Conservation (phyloP, 92 coral and sea anemone species). For the Porites divaricata region DNA sequence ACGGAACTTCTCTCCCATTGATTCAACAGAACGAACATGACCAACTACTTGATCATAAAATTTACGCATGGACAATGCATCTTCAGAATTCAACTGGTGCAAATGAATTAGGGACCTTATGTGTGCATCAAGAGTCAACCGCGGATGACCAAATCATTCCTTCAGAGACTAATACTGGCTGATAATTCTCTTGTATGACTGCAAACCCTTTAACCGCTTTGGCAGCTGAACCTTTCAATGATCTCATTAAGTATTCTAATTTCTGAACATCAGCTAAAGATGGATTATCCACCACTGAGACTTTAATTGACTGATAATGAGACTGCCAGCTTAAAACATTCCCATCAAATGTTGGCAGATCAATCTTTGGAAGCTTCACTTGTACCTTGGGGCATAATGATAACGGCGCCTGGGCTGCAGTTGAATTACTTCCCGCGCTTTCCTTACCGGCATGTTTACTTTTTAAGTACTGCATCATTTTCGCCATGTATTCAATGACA, state of each 20-base stretch:
- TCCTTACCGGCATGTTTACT: no score
- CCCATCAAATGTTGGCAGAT: slow-evolving; percentile 25
- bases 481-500: slow-evolving; percentile 13
- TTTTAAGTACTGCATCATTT: no score
- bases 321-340: slow-evolving; percentile 25
- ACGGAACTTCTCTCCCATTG: slow-evolving; percentile 20
- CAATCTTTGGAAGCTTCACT: slow-evolving; percentile 17
- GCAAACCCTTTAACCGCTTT: slow-evolving; percentile 39
- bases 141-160: slow-evolving; percentile 48
- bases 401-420: not conserved
- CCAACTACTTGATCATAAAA: slow-evolving; percentile 41
- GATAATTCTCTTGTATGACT: slow-evolving; percentile 25
- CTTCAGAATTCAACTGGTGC: not conserved
- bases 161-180: slow-evolving; percentile 28
- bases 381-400: not conserved
- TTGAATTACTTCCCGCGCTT: not conserved
- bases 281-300: slow-evolving; percentile 42
- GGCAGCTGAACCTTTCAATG: slow-evolving; percentile 29
- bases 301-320: slow-evolving; percentile 47
- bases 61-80: slow-evolving; percentile 32
- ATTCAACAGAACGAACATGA: slow-evolving; percentile 34
- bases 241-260: slow-evolving; percentile 42
- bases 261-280: slow-evolving; percentile 49
- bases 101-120: slow-evolving; percentile 17
- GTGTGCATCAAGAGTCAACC: slow-evolving; percentile 48